Evolutionary conservation across 2,888 invertebrate species (phyloP).

Genomic region (Enchytraeus crypticus): DNA sequence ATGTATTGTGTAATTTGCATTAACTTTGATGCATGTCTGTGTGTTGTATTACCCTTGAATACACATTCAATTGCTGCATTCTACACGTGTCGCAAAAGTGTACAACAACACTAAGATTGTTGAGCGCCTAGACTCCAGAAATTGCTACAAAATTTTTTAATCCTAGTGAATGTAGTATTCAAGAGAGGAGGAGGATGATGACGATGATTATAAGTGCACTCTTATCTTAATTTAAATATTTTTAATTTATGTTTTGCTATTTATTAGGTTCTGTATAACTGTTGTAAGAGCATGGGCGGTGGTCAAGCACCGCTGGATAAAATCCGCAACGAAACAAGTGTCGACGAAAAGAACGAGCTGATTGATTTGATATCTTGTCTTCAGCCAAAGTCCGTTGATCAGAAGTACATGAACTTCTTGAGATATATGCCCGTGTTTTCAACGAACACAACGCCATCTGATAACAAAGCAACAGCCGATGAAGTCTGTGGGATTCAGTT

Average conservation of each 20-base stretch:
- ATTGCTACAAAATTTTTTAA: too few species aligned
- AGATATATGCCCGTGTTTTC: conserved; percentile 19
- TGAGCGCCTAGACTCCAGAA: too few species aligned
- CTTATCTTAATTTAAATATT: too few species aligned
- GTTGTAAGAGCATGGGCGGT: background rate
- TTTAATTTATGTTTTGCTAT: background rate
- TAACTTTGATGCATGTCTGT: too few species aligned
- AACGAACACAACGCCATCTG: background rate
- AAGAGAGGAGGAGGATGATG: too few species aligned
- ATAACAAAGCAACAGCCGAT: background rate
- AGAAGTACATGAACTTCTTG: conserved; percentile 9
- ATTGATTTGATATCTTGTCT: conserved; percentile 10
- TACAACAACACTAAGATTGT: too few species aligned
- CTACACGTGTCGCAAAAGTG: too few species aligned
- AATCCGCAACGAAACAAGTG: conserved; percentile 3
- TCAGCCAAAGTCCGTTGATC: background rate
- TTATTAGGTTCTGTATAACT: conserved; percentile 5
- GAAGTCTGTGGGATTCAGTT: conserved; percentile 5
- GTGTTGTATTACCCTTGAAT: too few species aligned
- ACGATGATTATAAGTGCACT: too few species aligned
- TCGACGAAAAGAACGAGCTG: conserved; percentile 14
- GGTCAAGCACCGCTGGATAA: background rate
- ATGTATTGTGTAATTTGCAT: too few species aligned
- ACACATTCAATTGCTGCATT: too few species aligned
- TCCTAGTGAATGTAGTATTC: too few species aligned